Conservation (phyloP, 2,888 invertebrate species). For the Melolontha melolontha region DNA sequence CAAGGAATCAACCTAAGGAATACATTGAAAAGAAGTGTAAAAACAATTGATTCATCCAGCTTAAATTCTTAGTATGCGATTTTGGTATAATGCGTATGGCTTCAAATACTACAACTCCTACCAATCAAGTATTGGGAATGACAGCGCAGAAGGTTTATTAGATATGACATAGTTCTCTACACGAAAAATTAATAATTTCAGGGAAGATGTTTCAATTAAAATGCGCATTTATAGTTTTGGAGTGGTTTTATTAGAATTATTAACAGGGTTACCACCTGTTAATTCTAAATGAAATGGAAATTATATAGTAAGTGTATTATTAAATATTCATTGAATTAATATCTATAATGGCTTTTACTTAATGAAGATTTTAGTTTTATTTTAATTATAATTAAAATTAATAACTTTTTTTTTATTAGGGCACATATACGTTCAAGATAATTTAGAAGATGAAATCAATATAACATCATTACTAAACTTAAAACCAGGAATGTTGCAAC, state of each 20-base stretch:
- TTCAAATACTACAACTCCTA: conserved; percentile 66
- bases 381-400: too few relatives aligned
- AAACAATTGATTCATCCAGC: conserved; percentile 8
- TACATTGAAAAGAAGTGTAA: neutral
- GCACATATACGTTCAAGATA: too few relatives aligned
- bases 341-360: too few relatives aligned
- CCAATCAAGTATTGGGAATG: conserved; percentile 74
- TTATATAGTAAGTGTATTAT: conserved; percentile 66
- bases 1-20: conserved; percentile 75
- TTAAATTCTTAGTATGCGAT: conserved; percentile 73
- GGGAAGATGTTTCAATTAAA: conserved; percentile 78
- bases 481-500: conserved; percentile 68
- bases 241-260: conserved; percentile 78
- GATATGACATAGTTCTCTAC: neutral
- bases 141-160: conserved; percentile 71
- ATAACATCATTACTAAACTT: conserved; percentile 67
- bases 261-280: conserved; percentile 77
- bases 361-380: too few relatives aligned
- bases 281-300: conserved; percentile 69
- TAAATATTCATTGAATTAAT: too few relatives aligned
- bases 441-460: too few relatives aligned
- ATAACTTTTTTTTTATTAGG: too few relatives aligned
- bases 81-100: conserved; percentile 77
- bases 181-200: conserved; percentile 48
- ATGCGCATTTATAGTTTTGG: conserved; percentile 84